Percentiles rank a stretch among this genome's conserved stretches.
Conservation (phyloP, 2,113 vertebrate genomes). For the Epinephelus lanceolatus region DNA sequence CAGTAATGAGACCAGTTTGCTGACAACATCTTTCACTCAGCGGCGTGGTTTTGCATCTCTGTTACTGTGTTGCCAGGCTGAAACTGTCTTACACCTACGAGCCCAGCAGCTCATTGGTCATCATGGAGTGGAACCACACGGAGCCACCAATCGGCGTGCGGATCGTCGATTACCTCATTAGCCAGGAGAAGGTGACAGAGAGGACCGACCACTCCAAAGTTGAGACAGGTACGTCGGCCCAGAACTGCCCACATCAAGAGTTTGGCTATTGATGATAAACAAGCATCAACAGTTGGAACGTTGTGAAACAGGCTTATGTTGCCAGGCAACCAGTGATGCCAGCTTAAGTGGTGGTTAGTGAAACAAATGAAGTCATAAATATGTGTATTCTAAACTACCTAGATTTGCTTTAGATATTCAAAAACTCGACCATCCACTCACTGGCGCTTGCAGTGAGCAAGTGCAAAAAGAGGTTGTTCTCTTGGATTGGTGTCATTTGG, state of each 20-base stretch:
- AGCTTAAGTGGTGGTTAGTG: not conserved
- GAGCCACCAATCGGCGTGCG: conserved; percentile 96
- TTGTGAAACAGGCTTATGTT: not conserved
- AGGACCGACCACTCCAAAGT: conserved; percentile 97
- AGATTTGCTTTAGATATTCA: not conserved
- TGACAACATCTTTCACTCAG: conserved; percentile 42
- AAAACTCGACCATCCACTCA: not conserved
- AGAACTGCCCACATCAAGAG: not conserved
- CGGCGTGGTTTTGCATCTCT: conserved; percentile 17
- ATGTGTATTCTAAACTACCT: not conserved
- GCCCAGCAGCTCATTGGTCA: conserved; percentile 96
- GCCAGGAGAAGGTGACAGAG: conserved; percentile 97
- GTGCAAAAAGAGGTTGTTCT: not conserved
- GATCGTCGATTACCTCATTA: conserved; percentile 96
- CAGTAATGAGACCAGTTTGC: conserved; percentile 35
- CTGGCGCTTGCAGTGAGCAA: not conserved
- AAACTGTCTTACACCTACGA: conserved; percentile 92
- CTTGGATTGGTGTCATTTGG: not conserved
- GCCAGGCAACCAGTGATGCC: conserved; percentile 16
- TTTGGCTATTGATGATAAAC: not conserved
- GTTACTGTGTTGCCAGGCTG: conserved; percentile 82
- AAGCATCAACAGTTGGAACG: conserved; percentile 1
- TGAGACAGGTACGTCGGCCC: conserved; percentile 89
- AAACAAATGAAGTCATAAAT: not conserved
- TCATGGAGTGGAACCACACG: conserved; percentile 95